These are phyloP conservation scores for Listronotus bonariensis DNA, from an alignment of 1,140 invertebrate species.

Conservation along the genomic window DNA sequence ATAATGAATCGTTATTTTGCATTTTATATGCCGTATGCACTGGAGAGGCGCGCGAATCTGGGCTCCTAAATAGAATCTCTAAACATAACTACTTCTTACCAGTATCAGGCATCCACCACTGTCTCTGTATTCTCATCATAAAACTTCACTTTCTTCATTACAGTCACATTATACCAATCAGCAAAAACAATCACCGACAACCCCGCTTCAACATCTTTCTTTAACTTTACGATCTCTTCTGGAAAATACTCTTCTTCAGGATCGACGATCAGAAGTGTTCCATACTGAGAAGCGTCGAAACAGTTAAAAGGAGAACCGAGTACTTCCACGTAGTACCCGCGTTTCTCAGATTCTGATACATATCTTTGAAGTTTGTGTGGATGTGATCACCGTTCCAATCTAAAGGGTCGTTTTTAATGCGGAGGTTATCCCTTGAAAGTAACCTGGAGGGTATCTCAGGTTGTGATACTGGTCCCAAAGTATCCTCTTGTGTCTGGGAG, in stretches of 20 bases:
- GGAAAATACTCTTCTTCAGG: conserved; percentile 95
- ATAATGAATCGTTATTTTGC: too few relatives aligned
- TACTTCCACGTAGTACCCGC: conserved; percentile 93
- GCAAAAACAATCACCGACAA: conserved; percentile 92
- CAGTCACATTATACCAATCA: conserved; percentile 95
- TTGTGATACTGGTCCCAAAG: conserved; percentile 98
- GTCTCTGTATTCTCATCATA: conserved; percentile 94
- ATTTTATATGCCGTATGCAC: too few relatives aligned
- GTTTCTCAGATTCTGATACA: conserved; percentile 90
- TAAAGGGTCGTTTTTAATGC: conserved; percentile 90
- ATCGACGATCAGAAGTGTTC: conserved; percentile 88
- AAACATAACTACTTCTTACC: conserved; percentile 50
- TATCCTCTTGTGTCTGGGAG: conserved; percentile 75
- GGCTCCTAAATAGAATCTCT: too few relatives aligned
- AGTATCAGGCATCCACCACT: conserved; percentile 65
- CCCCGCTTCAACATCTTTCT: conserved; percentile 83
- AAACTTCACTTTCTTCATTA: conserved; percentile 95
- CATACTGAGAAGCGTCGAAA: conserved; percentile 89
- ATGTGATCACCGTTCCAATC: conserved; percentile 98
- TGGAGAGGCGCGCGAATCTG: too few relatives aligned
- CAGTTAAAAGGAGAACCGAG: conserved; percentile 86
- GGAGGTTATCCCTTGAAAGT: conserved; percentile 92
- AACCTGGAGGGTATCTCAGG: conserved; percentile 92
- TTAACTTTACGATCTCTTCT: conserved; percentile 86
- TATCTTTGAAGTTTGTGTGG: conserved; percentile 95